Base-by-base conservation (phyloP, 1,140 invertebrate species). In the Mycetomoellerius zeteki region DNA sequence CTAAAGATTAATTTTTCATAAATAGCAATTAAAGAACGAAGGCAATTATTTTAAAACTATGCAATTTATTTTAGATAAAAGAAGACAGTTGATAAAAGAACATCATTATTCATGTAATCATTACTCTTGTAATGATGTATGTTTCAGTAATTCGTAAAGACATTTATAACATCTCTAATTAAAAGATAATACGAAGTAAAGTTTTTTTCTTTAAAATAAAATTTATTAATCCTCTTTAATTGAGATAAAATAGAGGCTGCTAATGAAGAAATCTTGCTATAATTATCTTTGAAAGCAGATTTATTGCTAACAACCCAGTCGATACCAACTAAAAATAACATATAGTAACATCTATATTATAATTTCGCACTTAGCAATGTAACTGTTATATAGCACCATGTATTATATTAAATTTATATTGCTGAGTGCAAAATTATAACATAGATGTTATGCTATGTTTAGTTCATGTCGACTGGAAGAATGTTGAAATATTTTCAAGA, bases 21-120 rank as follows among this genome's bases (percentile, higher is more conserved):
- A 47, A 7, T 37, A 37, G 6, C 10, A 72, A 72, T 52, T 72
- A 12, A 71, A 27, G 8, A 72, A 72, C 0, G 0, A n/a, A 72
- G 27, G 27, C 1, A 72, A n/a, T 72, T 72, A 72, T 6, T 72
- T 54, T n/a, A 72, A 43, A 43, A 72, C 37, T 43, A 43, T 43
- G 24, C 21, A 72, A 65, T 10, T 33, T 33, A 65, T 65, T 65
- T 33, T 3, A 65, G 69, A 37, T 50, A 16, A 24, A 10, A 27
- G 3, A n/a, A 52, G 1, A 43, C 37, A 52, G 3, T 52, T 30
- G 16, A 64, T 33, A n/a, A 43, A 43, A 43, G 8, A 7, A 43
- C 37, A 43, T 43, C 2, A 43, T 30, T 30, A 30, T 43, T 43
- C 37, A 10, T 43, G 37, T 10, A 43, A 43, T 43, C 37, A 43